phyloP scores from a whole-genome alignment of 2,888 invertebrate genomes.

The Ditylenchus weischeri region DNA sequence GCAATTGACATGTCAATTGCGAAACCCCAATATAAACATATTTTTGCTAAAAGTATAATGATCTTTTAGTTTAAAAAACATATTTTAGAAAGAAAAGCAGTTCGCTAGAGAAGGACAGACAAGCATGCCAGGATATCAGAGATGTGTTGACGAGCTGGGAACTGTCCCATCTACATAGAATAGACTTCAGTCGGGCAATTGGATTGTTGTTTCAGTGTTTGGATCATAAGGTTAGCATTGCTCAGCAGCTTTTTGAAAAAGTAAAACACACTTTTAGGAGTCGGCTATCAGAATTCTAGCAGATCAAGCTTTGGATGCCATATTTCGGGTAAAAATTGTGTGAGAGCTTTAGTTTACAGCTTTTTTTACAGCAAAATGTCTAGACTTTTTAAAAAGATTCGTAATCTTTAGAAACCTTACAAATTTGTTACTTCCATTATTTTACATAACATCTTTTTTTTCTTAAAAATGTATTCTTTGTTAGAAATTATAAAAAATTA shows the following conservation, averaged over 20 bases:
- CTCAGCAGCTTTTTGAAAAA: background rate
- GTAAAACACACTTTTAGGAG: slow-evolving; percentile 12
- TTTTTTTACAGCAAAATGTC: too few relatives aligned
- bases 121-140: slow-evolving; percentile 22
- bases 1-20: too few relatives aligned
- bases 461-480: too few relatives aligned
- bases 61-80: background rate
- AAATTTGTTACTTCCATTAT: too few relatives aligned
- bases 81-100: slow-evolving; percentile 14
- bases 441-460: too few relatives aligned
- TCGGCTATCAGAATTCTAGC: slow-evolving; percentile 32
- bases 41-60: slow-evolving; percentile 4
- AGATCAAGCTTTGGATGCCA: slow-evolving; percentile 31
- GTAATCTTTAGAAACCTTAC: too few relatives aligned
- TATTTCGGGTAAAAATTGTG: slow-evolving; percentile 28
- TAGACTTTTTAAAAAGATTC: too few relatives aligned
- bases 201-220: slow-evolving; percentile 17
- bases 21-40: too few relatives aligned
- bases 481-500: too few relatives aligned
- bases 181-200: slow-evolving; percentile 22
- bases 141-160: slow-evolving; percentile 21
- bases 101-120: slow-evolving; percentile 17
- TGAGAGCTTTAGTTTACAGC: too few relatives aligned
- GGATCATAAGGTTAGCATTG: slow-evolving; percentile 10
- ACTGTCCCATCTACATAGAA: slow-evolving; percentile 7